Percentiles rank a stretch among this genome's conserved stretches.
These are phyloP conservation scores for Trinorchestia longiramus DNA, from an alignment of 1,140 invertebrate species.

Conservation along the genomic window DNA sequence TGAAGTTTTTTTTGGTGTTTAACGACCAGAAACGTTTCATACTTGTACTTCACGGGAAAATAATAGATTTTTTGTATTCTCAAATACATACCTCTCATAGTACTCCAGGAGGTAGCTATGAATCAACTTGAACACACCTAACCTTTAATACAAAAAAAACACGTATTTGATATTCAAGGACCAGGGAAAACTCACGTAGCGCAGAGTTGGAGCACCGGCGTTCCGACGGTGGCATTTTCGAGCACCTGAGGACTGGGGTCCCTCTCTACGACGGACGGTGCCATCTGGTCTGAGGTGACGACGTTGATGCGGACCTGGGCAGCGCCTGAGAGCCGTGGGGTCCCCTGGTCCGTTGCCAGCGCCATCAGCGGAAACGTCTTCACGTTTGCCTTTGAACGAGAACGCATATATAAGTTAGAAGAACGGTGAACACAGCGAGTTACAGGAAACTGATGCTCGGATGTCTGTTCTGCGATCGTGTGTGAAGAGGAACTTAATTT, in stretches of 20 bases:
- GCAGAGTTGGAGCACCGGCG: constrained; percentile 12
- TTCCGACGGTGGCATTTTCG: constrained; percentile 21
- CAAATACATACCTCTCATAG: no score
- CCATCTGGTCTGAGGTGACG: constrained; percentile 88
- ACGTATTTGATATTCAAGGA: neutral
- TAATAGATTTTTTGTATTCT: no score
- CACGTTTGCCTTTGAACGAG: constrained; percentile 20
- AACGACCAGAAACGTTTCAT: neutral
- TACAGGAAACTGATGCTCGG: no score
- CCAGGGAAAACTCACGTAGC: constrained; percentile 16
- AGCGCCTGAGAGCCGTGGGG: constrained; percentile 74
- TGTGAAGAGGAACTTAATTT: no score
- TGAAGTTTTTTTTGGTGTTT: neutral
- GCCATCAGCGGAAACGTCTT: constrained; percentile 74
- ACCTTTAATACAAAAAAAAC: neutral
- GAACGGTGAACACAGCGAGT: no score
- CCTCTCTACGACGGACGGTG: constrained; percentile 73
- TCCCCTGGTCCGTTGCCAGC: constrained; percentile 82
- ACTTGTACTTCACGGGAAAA: no score
- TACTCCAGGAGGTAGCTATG: no score
- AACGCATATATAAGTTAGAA: neutral
- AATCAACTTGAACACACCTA: no score
- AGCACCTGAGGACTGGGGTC: constrained; percentile 29
- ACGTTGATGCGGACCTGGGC: constrained; percentile 85
- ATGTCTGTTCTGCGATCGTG: no score